Evolutionary conservation across 2,113 vertebrate species (phyloP).

Genomic region (Nymphicus hollandicus): DNA sequence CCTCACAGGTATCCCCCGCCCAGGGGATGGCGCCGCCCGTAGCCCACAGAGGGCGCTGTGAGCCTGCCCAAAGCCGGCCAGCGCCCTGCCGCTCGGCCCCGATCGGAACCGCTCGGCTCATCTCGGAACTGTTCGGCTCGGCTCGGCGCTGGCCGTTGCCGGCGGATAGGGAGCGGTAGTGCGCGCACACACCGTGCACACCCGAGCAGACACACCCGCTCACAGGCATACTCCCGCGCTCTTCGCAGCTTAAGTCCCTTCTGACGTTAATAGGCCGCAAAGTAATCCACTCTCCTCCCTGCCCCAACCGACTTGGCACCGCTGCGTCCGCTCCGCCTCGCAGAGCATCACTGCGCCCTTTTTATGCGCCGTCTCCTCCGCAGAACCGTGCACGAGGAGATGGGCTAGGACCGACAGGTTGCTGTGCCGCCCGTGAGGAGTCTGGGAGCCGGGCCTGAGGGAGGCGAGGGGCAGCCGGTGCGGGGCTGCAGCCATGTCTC

Average conservation of each 20-base stretch:
- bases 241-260: too few species aligned
- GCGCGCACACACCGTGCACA: accelerated
- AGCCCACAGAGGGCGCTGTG: slow-evolving; percentile 76
- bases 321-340: background rate
- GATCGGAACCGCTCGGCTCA: background rate
- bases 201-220: background rate
- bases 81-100: background rate
- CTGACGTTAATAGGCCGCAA: background rate
- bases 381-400: background rate
- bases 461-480: background rate
- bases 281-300: background rate
- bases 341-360: background rate
- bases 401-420: background rate
- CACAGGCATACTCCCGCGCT: accelerated
- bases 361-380: background rate
- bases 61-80: slow-evolving; percentile 42
- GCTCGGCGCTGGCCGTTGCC: background rate
- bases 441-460: background rate
- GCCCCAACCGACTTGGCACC: background rate
- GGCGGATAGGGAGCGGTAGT: accelerated
- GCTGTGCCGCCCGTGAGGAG: background rate
- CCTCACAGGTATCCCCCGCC: background rate
- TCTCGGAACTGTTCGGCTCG: background rate
- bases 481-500: background rate
- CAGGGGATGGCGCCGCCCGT: background rate